A percentile compares a stretch with the other conserved stretches of the same genome.
Conservation (phyloP, 2,888 invertebrate genomes). For the Saturnia japonica region DNA sequence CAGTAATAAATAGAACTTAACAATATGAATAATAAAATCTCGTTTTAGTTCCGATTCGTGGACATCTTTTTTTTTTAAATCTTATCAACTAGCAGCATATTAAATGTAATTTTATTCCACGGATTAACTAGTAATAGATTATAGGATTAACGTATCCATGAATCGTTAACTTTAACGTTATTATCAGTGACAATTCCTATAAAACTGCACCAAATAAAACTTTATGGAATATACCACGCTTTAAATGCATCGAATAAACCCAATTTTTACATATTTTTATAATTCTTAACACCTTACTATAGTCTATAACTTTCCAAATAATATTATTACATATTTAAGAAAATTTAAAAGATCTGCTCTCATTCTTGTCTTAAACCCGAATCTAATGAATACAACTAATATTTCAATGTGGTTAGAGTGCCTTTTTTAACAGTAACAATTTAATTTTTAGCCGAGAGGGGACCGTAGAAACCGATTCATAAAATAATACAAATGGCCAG, state of each 20-base stretch:
- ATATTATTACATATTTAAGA: slow-evolving; percentile 20
- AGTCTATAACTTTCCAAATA: slow-evolving; percentile 39
- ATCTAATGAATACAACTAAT: slow-evolving; percentile 28
- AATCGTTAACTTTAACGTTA: too few relatives aligned
- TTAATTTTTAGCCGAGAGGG: slow-evolving; percentile 81
- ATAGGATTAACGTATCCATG: too few relatives aligned
- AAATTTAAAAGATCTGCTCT: slow-evolving; percentile 35
- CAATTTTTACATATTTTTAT: slow-evolving; percentile 38
- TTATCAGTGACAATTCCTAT: slow-evolving; percentile 29
- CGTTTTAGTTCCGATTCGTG: too few relatives aligned
- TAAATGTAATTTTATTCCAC: too few relatives aligned
- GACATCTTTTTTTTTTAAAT: too few relatives aligned
- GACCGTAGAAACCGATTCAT: slow-evolving; percentile 71
- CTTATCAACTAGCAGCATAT: too few relatives aligned
- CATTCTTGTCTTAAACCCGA: slow-evolving; percentile 34
- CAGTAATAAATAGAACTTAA: too few relatives aligned
- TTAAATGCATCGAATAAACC: slow-evolving; percentile 27
- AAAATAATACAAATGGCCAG: slow-evolving; percentile 64
- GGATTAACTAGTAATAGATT: too few relatives aligned
- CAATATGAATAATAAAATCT: too few relatives aligned
- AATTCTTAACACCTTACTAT: slow-evolving; percentile 52
- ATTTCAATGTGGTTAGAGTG: slow-evolving; percentile 23
- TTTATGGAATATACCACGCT: slow-evolving; percentile 39
- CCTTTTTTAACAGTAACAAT: slow-evolving; percentile 65
- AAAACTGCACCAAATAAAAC: slow-evolving; percentile 53